phyloP scores from a whole-genome alignment of 1,140 invertebrate genomes.

The Aphis gossypii region DNA sequence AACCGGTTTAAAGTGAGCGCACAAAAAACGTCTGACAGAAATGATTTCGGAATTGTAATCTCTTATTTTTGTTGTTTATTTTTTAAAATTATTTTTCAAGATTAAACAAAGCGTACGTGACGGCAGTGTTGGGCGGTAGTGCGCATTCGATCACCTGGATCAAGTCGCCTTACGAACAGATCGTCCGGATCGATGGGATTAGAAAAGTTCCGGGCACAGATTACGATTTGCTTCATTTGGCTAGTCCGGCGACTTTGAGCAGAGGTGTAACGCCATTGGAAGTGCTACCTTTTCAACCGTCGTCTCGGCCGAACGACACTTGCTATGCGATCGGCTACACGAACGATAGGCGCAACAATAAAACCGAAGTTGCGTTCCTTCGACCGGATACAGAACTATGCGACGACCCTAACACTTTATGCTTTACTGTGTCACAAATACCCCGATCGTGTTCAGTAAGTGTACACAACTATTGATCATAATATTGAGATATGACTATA shows the following conservation, averaged over 20 bases:
- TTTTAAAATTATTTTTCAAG: not conserved
- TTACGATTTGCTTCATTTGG: constrained; percentile 63
- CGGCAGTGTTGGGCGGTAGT: constrained; percentile 45
- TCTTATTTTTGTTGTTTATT: too few relatives aligned
- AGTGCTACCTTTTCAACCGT: not conserved
- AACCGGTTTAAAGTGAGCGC: not conserved
- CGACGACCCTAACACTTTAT: not conserved
- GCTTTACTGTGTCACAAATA: not conserved
- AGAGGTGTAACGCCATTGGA: constrained; percentile 62
- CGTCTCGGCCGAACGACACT: not conserved
- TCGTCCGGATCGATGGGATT: constrained; percentile 62
- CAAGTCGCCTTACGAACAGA: constrained; percentile 74
- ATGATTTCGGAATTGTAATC: not conserved
- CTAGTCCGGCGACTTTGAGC: constrained; percentile 62
- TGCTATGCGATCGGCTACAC: constrained; percentile 39
- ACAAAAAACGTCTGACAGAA: not conserved
- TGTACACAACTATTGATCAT: not conserved
- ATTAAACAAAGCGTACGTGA: constrained; percentile 4
- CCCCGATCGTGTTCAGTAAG: constrained; percentile 29
- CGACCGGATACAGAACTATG: not conserved
- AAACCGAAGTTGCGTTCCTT: constrained; percentile 2
- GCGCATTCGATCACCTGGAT: constrained; percentile 60
- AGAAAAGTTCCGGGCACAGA: constrained; percentile 62
- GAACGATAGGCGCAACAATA: not conserved
- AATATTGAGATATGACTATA: not conserved